Percentiles rank a stretch among this genome's conserved stretches.
These are phyloP conservation scores for Brachyptera putata DNA, from an alignment of 2,888 invertebrate genomes.

Conservation along the genomic window DNA sequence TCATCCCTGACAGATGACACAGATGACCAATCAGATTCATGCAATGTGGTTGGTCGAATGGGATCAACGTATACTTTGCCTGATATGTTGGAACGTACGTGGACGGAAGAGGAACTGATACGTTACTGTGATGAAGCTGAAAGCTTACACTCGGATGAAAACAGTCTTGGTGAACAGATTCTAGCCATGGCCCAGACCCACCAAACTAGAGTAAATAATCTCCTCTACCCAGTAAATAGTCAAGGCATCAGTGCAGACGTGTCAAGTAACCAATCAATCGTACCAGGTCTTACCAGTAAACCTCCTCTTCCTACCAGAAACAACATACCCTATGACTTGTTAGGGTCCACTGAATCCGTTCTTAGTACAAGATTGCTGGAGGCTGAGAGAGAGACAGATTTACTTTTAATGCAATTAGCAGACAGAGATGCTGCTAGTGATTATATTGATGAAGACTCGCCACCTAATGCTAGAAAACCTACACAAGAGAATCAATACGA, in stretches of 20 bases:
- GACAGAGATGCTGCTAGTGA: neutral
- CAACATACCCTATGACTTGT: slow-evolving; percentile 16
- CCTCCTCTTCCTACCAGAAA: slow-evolving; percentile 36
- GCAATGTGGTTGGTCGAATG: too few species aligned
- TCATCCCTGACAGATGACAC: too few species aligned
- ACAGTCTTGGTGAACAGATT: slow-evolving; percentile 28
- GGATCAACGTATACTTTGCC: slow-evolving; percentile 23
- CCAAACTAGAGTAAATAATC: neutral
- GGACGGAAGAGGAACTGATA: slow-evolving; percentile 25
- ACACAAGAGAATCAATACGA: too few species aligned
- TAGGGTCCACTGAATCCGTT: slow-evolving; percentile 7
- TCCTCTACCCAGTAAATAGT: too few species aligned
- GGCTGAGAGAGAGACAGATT: slow-evolving; percentile 23
- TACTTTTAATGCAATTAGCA: slow-evolving; percentile 17
- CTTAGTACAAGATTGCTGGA: neutral
- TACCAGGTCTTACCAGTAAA: slow-evolving; percentile 37
- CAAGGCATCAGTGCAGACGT: neutral
- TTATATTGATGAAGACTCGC: neutral
- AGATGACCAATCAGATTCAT: too few species aligned
- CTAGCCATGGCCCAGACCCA: slow-evolving; percentile 20
- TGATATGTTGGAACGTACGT: slow-evolving; percentile 21
- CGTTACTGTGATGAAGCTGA: slow-evolving; percentile 24
- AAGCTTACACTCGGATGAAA: slow-evolving; percentile 18
- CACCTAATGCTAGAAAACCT: too few species aligned
- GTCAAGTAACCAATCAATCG: slow-evolving; percentile 31